Conservation (phyloP, 1,140 invertebrate genomes). For the Rhagoletis pomonella region DNA sequence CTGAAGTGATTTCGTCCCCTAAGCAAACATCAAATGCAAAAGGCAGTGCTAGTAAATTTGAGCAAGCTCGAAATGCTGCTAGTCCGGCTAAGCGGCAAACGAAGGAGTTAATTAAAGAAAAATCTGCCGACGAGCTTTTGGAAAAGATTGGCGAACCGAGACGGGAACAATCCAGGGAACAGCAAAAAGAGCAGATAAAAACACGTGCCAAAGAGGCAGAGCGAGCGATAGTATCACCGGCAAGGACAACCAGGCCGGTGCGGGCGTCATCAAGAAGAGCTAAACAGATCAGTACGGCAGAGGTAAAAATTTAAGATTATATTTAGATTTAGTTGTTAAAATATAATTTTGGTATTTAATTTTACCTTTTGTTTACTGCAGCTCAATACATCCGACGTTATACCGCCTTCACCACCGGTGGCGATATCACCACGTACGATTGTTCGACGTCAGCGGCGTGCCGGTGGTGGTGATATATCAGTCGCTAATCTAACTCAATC, state of each 20-base stretch:
- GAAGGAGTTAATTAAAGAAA: not conserved
- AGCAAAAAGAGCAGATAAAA: not conserved
- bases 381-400: constrained; percentile 63
- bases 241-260: not conserved
- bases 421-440: constrained; percentile 18
- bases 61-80: not conserved
- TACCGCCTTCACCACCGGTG: constrained; percentile 62
- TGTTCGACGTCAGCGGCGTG: constrained; percentile 20
- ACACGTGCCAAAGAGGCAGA: not conserved
- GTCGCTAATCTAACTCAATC: not conserved
- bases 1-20: not conserved
- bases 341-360: not conserved
- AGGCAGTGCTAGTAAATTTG: not conserved
- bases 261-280: not conserved
- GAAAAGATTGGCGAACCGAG: not conserved
- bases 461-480: constrained; percentile 39
- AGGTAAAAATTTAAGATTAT: constrained; percentile 38
- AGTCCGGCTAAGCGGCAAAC: constrained; percentile 15
- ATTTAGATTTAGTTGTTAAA: not conserved
- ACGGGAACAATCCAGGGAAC: not conserved
- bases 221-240: not conserved
- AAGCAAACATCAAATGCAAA: not conserved
- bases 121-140: not conserved
- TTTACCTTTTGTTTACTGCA: constrained; percentile 25
- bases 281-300: not conserved